Base-by-base conservation (phyloP, 1,140 invertebrate genomes). In the Vollenhovia emeryi region DNA sequence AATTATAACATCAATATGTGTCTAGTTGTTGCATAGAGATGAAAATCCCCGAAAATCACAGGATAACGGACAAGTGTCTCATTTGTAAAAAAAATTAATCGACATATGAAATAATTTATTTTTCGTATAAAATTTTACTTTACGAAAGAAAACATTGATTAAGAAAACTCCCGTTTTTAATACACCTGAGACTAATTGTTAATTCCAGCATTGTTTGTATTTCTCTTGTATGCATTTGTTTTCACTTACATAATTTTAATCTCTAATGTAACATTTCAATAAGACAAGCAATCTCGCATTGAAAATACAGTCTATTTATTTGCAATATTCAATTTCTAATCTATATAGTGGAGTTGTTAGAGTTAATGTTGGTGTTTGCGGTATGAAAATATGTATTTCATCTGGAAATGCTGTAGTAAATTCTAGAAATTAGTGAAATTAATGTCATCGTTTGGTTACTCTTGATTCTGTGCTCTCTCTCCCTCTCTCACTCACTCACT, bases 301-400 rank as follows among this genome's bases (percentile, higher is more conserved):
- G 7, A 36, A 24, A 21, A 57, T 30, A 57, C 2, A 74, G 0
- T 48, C 33, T 33, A 9, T 13, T 18, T 36, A 24, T 40, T 33
- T 59, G 33, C 24, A 74, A 55, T 40, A 59, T 74, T 59, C 8
- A 59, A 74, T 6, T n/a, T 71, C 24, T 71, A 71, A 73, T 59
- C 13, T 43, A 75, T 40, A 40, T 2, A 40, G 13, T 21, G 11
- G 50, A 74, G 50, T 40, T 24, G 11, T 60, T 18, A 27, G 11
- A 40, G 40, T 7, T 75, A 60, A 60, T 6, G 3, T 75, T 27
- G 24, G 24, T 33, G 60, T 75, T 60, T 60, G 7, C 36, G 18
- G 6, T 60, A 48, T 15, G 18, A 71, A 48, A 6, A 71, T 50
- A 75, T 9, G 24, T 36, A 21, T 9, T 24, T 73, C 2, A 55